These are phyloP conservation scores for Ephialtes manifestator DNA, from an alignment of 2,888 invertebrate species.

Conservation along the genomic window DNA sequence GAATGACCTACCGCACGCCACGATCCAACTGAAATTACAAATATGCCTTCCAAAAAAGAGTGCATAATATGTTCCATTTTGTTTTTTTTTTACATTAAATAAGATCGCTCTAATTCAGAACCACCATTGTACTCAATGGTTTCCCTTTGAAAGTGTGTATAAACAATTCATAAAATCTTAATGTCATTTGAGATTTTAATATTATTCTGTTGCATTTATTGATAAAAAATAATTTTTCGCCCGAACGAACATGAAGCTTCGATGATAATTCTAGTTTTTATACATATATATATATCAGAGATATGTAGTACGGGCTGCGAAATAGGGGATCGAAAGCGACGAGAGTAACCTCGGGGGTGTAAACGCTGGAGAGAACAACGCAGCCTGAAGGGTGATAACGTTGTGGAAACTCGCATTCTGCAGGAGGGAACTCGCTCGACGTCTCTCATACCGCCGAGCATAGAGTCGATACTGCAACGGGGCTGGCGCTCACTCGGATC, in stretches of 20 bases:
- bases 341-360: slow-evolving; percentile 47
- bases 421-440: slow-evolving; percentile 64
- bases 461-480: slow-evolving; percentile 82
- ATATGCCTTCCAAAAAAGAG: too few relatives aligned
- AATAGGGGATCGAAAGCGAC: slow-evolving; percentile 60
- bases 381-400: slow-evolving; percentile 75
- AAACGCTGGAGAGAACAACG: slow-evolving; percentile 59
- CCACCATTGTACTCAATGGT: too few relatives aligned
- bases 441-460: slow-evolving; percentile 62
- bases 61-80: too few relatives aligned
- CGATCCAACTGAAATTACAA: too few relatives aligned
- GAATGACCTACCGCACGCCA: too few relatives aligned
- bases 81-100: too few relatives aligned
- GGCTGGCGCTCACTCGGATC: slow-evolving; percentile 65
- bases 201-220: not conserved
- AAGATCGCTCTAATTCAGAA: too few relatives aligned
- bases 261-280: slow-evolving; percentile 24
- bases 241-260: not conserved
- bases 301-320: slow-evolving; percentile 20
- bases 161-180: too few relatives aligned
- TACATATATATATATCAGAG: not conserved
- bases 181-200: too few relatives aligned
- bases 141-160: too few relatives aligned
- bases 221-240: not conserved
- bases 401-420: slow-evolving; percentile 75